phyloP scores from a whole-genome alignment of 2,888 invertebrate species.

The Coremacera marginata region DNA sequence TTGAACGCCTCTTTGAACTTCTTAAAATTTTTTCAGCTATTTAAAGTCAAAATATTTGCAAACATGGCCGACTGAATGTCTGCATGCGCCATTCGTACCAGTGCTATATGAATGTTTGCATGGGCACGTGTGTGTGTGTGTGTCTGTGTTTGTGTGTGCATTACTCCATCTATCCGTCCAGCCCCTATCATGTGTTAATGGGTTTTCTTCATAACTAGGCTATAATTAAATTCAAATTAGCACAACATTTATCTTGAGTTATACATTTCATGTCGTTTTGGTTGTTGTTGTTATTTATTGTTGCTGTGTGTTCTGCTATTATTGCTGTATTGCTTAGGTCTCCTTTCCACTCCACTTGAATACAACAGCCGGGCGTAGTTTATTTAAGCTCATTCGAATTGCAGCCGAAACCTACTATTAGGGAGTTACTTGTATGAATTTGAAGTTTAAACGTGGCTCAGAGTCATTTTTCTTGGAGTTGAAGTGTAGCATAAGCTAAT shows the following conservation, averaged over 20 bases:
- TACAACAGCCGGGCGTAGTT: conserved; percentile 38
- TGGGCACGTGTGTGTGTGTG: not conserved
- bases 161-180: conserved; percentile 5
- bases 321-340: not conserved
- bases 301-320: not conserved
- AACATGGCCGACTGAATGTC: conserved; percentile 19
- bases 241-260: conserved; percentile 54
- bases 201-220: conserved; percentile 54
- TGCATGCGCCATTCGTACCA: not conserved
- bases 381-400: not conserved
- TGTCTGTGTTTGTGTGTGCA: not conserved
- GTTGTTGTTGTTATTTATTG: conserved; percentile 15
- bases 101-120: not conserved
- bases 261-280: not conserved
- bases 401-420: conserved; percentile 41
- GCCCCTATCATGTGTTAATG: conserved; percentile 57
- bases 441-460: conserved; percentile 45
- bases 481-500: conserved; percentile 36
- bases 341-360: conserved; percentile 42
- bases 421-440: conserved; percentile 43
- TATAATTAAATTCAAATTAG: conserved; percentile 69
- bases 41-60: conserved; percentile 25
- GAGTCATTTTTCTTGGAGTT: conserved; percentile 39
- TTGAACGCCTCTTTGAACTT: conserved; percentile 6
- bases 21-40: not conserved